phyloP scores from a whole-genome alignment of 2,113 vertebrate genomes.

The Dicrurus megarhynchus region DNA sequence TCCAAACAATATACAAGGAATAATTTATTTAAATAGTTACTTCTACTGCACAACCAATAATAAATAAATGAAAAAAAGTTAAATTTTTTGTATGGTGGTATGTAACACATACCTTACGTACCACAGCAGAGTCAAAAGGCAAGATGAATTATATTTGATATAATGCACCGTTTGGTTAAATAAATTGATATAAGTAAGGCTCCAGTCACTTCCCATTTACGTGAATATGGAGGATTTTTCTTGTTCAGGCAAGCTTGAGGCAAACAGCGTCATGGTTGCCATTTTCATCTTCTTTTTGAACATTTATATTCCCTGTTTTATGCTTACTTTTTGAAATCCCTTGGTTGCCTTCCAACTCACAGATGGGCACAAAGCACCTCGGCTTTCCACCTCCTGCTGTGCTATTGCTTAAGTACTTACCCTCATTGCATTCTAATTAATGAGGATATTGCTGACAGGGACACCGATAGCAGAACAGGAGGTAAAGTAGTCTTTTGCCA shows the following conservation, averaged over 20 bases:
- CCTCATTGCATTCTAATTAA: background rate
- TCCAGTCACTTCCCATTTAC: background rate
- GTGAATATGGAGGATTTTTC: background rate
- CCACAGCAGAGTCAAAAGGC: background rate
- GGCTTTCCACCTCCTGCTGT: background rate
- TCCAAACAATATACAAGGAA: background rate
- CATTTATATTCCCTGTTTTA: background rate
- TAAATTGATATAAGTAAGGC: background rate
- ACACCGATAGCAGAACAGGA: background rate
- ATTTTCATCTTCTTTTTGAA: background rate
- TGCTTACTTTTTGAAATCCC: background rate
- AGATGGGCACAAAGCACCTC: background rate
- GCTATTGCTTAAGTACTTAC: background rate
- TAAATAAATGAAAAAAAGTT: background rate
- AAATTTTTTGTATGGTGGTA: background rate
- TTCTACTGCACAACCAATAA: background rate
- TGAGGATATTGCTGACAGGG: rapidly evolving
- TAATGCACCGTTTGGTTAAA: background rate
- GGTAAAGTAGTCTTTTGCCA: background rate
- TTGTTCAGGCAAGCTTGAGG: background rate
- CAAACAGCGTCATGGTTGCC: background rate
- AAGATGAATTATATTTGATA: background rate
- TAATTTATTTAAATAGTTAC: background rate
- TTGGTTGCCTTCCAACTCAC: background rate
- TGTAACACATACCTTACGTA: background rate